Evolutionary conservation across 2,113 vertebrate genomes (phyloP).

Genomic region (Ceuthmochares aereus): DNA sequence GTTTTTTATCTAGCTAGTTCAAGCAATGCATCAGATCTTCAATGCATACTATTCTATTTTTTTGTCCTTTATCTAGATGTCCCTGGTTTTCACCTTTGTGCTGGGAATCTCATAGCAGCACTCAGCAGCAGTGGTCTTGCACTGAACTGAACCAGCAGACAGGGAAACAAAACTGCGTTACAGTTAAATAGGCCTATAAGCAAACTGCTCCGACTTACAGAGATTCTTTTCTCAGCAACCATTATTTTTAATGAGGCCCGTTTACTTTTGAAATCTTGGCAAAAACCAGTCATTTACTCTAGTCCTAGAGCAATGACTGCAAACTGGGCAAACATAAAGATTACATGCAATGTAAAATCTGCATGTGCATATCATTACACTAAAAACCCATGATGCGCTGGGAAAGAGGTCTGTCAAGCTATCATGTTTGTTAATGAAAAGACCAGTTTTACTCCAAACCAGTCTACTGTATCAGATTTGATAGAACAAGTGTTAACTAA

Average conservation of each 20-base stretch:
- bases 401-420: slow-evolving; percentile 36
- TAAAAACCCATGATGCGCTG: slow-evolving; percentile 12
- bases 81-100: slow-evolving; percentile 41
- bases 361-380: slow-evolving; percentile 64
- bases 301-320: slow-evolving; percentile 66
- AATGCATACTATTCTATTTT: background rate
- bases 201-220: slow-evolving; percentile 23
- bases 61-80: background rate
- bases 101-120: slow-evolving; percentile 38
- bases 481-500: slow-evolving; percentile 67
- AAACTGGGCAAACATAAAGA: slow-evolving; percentile 59
- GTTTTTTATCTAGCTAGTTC: background rate
- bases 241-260: slow-evolving; percentile 75
- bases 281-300: slow-evolving; percentile 64
- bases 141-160: slow-evolving; percentile 30
- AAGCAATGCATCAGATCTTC: background rate
- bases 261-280: slow-evolving; percentile 68
- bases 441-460: slow-evolving; percentile 60
- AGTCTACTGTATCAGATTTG: slow-evolving; percentile 64
- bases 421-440: slow-evolving; percentile 54
- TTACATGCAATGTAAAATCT: slow-evolving; percentile 68
- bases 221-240: slow-evolving; percentile 38
- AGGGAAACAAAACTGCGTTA: slow-evolving; percentile 47
- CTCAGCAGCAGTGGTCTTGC: slow-evolving; percentile 22
- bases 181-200: slow-evolving; percentile 38